Evolutionary conservation across 2,888 invertebrate genomes (phyloP), one percentile per base, ranked within the genome.

Genomic region (Sthenelais limicola): DNA sequence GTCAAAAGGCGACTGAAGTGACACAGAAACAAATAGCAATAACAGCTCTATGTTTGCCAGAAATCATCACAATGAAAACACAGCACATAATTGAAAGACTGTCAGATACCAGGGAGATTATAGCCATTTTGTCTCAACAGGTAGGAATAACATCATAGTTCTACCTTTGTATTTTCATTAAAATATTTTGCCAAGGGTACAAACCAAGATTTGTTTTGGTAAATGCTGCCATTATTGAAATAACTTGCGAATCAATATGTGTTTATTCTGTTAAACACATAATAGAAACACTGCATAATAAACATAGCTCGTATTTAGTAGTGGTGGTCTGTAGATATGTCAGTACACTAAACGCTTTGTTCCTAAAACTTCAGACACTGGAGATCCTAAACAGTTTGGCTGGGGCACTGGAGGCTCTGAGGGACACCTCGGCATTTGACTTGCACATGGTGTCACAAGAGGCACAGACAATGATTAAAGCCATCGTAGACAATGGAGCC

Each of bases 361-460:
- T n/a, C n/a, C n/a, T n/a, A n/a, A n/a, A n/a, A 15, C 72, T 72
- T 21, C 71, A 76, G 76, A 68, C 68, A 9, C 21, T 73, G 3
- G 30, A 47, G 7, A 52, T 52, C 21, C 51, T 76, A 73, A 71
- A 74, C 51, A 71, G 75, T 38, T 48, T 75, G 9, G n/a, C 30
- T 26, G 51, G 66, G 7, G 71, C 73, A 54, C 62, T 74, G 62
- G 56, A 43, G 52, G 75, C 79, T 5, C 68, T 83, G 21, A 80
- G 80, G 68, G 83, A 82, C 70, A 80, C 77, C n/a, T 56, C 82
- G 18, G 74, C 82, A 30, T 76, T 76, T 24, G 85, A 84, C 51
- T 80, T 83, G 1, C 79, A 81, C 71, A 73, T 73, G 48, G 77
- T 81, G 1, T 78, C 80, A 69, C 78, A 79, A 0, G 77, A 78